Evolutionary conservation across 2,888 invertebrate genomes (phyloP).

Genomic region (Scaptomyza reducta): DNA sequence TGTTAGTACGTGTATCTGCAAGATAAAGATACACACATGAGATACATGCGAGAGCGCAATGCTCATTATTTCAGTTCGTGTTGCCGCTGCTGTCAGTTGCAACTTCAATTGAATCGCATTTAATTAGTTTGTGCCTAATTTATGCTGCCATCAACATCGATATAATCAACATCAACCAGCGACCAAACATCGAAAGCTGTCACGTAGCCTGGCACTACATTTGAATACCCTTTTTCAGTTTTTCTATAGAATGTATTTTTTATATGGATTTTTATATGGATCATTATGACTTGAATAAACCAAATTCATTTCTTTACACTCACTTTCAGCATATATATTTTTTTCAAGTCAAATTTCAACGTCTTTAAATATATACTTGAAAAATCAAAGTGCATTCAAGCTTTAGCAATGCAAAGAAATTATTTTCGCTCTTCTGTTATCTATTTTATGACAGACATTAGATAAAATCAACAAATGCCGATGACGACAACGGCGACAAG

Average conservation of each 20-base stretch:
- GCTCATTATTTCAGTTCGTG: conserved; percentile 45
- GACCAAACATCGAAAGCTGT: conserved; percentile 38
- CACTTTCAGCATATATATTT: too few species aligned
- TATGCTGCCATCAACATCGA: conserved; percentile 62
- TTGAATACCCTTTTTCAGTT: conserved; percentile 4
- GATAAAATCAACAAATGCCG: conserved; percentile 47
- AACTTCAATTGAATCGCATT: conserved; percentile 72
- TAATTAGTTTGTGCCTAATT: conserved; percentile 74
- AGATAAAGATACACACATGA: conserved; percentile 16
- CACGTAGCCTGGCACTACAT: conserved; percentile 26
- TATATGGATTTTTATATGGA: too few species aligned
- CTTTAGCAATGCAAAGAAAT: neutral
- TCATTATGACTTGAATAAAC: too few species aligned
- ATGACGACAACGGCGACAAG: conserved; percentile 12
- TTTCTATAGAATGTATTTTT: too few species aligned
- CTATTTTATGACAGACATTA: conserved; percentile 50
- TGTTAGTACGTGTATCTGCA: conserved; percentile 36
- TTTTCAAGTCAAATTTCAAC: too few species aligned
- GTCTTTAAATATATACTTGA: neutral
- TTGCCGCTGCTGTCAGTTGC: conserved; percentile 36
- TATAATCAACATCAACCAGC: conserved; percentile 25
- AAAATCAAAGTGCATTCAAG: conserved; percentile 14
- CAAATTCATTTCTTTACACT: too few species aligned
- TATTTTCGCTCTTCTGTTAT: conserved; percentile 20
- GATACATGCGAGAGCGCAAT: conserved; percentile 23